phyloP scores from a whole-genome alignment of 2,797 vertebrate species.

The Poecilia picta region DNA sequence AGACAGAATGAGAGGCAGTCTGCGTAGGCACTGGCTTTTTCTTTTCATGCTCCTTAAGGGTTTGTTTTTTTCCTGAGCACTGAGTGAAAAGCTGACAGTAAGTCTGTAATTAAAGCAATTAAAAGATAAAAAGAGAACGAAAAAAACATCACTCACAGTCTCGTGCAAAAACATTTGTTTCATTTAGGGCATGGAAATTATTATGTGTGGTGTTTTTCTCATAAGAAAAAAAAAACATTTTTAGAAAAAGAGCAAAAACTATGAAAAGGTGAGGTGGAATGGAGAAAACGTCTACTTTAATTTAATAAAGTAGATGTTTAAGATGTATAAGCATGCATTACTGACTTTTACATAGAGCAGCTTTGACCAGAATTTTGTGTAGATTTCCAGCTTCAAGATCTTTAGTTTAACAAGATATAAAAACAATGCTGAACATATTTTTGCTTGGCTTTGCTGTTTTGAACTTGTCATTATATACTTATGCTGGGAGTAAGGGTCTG shows the following conservation, averaged over 20 bases:
- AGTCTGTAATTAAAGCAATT: slow-evolving; percentile 86
- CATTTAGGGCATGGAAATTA: not conserved
- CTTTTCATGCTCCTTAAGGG: slow-evolving; percentile 75
- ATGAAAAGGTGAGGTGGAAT: not conserved
- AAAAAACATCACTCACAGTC: slow-evolving; percentile 29
- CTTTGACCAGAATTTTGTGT: not conserved
- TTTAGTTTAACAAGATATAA: too few relatives aligned
- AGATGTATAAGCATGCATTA: not conserved
- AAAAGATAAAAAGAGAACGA: slow-evolving; percentile 72
- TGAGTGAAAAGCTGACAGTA: slow-evolving; percentile 73
- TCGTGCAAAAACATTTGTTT: slow-evolving; percentile 31
- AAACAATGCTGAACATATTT: too few relatives aligned
- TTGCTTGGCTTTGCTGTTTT: too few relatives aligned
- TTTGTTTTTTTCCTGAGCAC: slow-evolving; percentile 77
- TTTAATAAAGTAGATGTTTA: too few relatives aligned
- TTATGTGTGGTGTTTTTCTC: slow-evolving; percentile 2
- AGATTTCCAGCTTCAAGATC: too few relatives aligned
- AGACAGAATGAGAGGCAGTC: slow-evolving; percentile 25
- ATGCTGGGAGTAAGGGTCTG: not conserved
- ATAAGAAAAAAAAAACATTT: not conserved
- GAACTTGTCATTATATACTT: too few relatives aligned
- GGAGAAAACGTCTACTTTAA: not conserved
- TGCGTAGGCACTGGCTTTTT: slow-evolving; percentile 39
- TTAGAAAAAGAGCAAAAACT: not conserved
- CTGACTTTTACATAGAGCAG: not conserved